phyloP scores from a whole-genome alignment of 2,113 vertebrate species.

The Perognathus longimembris region DNA sequence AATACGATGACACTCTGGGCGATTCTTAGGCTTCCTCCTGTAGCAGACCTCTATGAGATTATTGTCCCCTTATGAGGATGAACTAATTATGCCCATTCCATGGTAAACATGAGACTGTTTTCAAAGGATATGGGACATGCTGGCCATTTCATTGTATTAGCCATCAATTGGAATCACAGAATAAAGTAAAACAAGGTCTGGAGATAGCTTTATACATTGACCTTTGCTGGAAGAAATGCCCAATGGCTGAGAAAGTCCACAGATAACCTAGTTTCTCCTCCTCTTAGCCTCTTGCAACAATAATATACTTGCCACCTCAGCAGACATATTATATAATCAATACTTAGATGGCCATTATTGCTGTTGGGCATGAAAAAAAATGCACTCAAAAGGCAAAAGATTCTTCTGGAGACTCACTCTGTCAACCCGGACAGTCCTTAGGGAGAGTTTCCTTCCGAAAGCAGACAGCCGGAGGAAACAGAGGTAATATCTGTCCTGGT shows the following conservation, averaged over 20 bases:
- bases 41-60: conserved; percentile 55
- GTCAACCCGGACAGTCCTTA: conserved; percentile 51
- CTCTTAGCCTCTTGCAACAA: conserved; percentile 68
- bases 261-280: conserved; percentile 79
- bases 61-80: conserved; percentile 51
- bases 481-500: conserved; percentile 25
- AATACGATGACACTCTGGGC: conserved; percentile 18
- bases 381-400: conserved; percentile 66
- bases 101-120: conserved; percentile 67
- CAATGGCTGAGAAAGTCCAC: conserved; percentile 64
- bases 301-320: conserved; percentile 79
- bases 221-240: conserved; percentile 74
- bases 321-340: conserved; percentile 83
- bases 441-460: conserved; percentile 55
- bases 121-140: conserved; percentile 58
- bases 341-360: conserved; percentile 80
- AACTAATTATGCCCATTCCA: conserved; percentile 46
- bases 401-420: conserved; percentile 66
- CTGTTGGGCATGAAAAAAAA: conserved; percentile 72
- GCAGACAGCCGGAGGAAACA: conserved; percentile 67
- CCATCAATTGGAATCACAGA: conserved; percentile 68
- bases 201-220: conserved; percentile 69
- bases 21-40: conserved; percentile 42
- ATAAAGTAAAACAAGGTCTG: conserved; percentile 65
- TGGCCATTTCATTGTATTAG: conserved; percentile 63